Base-by-base conservation (phyloP, 2,888 invertebrate genomes). In the Itoplectis maculator region DNA sequence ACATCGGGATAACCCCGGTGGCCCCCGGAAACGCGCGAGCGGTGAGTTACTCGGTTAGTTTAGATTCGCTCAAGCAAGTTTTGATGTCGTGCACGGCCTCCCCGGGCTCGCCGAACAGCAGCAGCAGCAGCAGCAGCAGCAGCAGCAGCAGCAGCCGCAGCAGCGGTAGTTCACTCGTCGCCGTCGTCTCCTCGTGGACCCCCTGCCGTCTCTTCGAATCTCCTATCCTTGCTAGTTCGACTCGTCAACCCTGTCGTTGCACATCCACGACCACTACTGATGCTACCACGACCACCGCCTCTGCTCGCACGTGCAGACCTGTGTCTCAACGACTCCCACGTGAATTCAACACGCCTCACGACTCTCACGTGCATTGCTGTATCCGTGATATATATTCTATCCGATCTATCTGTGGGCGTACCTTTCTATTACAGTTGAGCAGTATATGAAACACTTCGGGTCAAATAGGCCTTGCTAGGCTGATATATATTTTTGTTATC, bases 1-100 rank as follows among this genome's bases (percentile, higher is more conserved):
- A 87, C 83, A 88, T 86, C 85, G 85, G 70, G 63, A 82, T 80
- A 82, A 61, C 87, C 70, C 61, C 51, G 45, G 78, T 78, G 72
- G 82, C 75, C 77, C 66, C 66, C 3, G 65, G 82, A 84, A 66
- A 79, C 86, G 88, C 86, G 88, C 88, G 85, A 59, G 59, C 87
- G 83, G 65, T 85, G 89, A 89, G 90, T 90, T 90, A 90, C 88
- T 90, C 88, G 89, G 90, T 89, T 91, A 91, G 90, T 90, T 91
- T 91, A 89, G 89, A 90, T 89, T 90, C 88, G 89, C 87, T 89
- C 86, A 87, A 87, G 88, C 89, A 91, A 90, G 91, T 90, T 91
- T 90, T 89, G 91, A 90, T 91, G 89, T 89, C 88, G 87, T 87
- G 86, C 88, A 86, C 86, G 80, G 79, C 65, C 79, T 65, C 45